Evolutionary conservation across 2,113 vertebrate genomes (phyloP).

Genomic region (Axis porcinus): DNA sequence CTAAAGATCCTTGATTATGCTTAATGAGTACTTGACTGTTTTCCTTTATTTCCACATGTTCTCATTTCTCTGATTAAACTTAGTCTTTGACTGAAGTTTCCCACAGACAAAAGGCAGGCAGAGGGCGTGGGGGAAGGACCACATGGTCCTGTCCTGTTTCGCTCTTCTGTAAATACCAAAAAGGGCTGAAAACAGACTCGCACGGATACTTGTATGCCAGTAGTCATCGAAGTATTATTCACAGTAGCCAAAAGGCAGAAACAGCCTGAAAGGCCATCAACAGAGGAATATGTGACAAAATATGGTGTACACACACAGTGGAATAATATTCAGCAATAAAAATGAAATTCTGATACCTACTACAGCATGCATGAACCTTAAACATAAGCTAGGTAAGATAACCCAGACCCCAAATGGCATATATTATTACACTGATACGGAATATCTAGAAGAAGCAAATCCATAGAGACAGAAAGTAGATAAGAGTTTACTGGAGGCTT

Average conservation of each 20-base stretch:
- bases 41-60: neutral
- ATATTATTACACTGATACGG: neutral
- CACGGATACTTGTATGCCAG: neutral
- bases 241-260: neutral
- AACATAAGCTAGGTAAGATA: too few relatives aligned
- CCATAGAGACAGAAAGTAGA: neutral
- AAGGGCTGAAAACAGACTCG: neutral
- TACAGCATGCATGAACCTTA: neutral
- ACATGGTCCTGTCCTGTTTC: neutral
- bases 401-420: neutral
- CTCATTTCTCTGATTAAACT: neutral
- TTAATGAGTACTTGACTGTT: neutral
- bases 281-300: neutral
- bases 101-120: neutral
- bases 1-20: neutral
- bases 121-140: neutral
- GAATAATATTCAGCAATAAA: neutral
- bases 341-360: neutral
- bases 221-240: neutral
- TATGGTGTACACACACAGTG: rapidly evolving
- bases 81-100: neutral
- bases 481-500: neutral
- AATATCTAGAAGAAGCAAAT: neutral
- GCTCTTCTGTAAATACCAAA: neutral
- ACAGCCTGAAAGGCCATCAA: neutral